Evolutionary conservation across 2,797 vertebrate species (phyloP), one percentile per base, ranked within the genome.

Genomic region (Tarsius wallacei): DNA sequence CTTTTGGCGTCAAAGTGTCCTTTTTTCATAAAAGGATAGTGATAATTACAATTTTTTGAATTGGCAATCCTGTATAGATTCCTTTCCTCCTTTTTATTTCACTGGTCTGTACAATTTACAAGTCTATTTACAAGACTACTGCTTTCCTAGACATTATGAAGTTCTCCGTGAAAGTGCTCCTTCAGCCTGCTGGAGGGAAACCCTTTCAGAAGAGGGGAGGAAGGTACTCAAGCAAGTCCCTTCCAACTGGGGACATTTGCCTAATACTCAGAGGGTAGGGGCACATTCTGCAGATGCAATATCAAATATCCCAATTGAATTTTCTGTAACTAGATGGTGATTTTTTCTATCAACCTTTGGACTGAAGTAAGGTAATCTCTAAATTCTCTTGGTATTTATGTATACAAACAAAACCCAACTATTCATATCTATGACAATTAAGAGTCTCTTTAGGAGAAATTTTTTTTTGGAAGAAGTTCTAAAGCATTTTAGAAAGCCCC

Each of bases 341-440:
- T 87, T 85, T 76, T 86, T 57, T 68, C 11, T 55, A 51, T 73
- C 59, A 57, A 76, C 5, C 59, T 83, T 55, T 61, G 33, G 51
- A 66, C 49, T 85, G 16, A 21, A 71, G 21, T 82, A 71, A 70
- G 33, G 70, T 55, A 86, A 88, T 42, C 53, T 36, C 59, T 59
- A 70, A 87, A 86, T 94, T 76, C 55, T 91, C 51, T 89, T 42
- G 10, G 24, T 47, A 77, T 81, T 95, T 76, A 71, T 70, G 94
- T 36, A 85, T 85, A 81, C 68, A 89, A 87, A 63, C 16, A 66
- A 63, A 96, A 71, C 12, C 42, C 55, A 91, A 82, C 31, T 42
- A 42, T 78, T 82, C 81, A 76, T 84, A 42, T 49, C 47, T 36
- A 73, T 42, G 61, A 68, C 19, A 91, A 81, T 61, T 82, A 82